Evolutionary conservation across 2,888 invertebrate genomes (phyloP), one percentile per base, ranked within the genome.

Genomic region (Scelioninae gen. 1): DNA sequence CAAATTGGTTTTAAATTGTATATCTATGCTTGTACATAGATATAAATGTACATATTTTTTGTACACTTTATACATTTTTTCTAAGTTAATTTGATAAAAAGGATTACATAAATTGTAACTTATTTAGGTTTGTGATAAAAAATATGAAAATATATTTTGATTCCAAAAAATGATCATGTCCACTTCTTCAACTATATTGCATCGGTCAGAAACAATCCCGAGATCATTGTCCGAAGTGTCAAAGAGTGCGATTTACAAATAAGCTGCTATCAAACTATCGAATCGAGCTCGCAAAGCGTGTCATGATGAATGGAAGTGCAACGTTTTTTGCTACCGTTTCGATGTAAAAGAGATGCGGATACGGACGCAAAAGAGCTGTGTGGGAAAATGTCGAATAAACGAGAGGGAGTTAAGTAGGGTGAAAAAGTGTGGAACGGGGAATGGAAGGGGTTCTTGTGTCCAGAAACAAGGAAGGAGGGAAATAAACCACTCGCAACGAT

Each of bases 341-440:
- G 23, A 69, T 69, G 60, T 16, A 69, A 77, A 77, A 69, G 69
- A 51, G 53, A 77, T 34, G 53, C 43, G 58, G n/a, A 55, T 47
- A 16, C 34, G 16, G 15, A 77, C 9, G 47, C 56, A 77, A 80
- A 72, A 72, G 66, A 65, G 53, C 32, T 43, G 43, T 16, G 47
- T 31, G 31, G 23, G 51, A 69, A 69, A 69, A 62, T 40, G 63
- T 51, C 45, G 62, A 81, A 75, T 75, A 69, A 75, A 75, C 58
- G 68, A 75, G 75, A 75, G 55, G 56, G 69, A 68, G 63, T 68
- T 81, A 74, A 81, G 75, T 75, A 81, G 75, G 56, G 56, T 62
- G 55, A 69, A 60, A 77, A 69, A 55, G 29, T 62, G 47, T 32
- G 53, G 53, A 32, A 31, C 40, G 62, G 11, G 32, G 60, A 47